Conservation (phyloP, 1,140 invertebrate species). For the Eubasilissa regina region DNA sequence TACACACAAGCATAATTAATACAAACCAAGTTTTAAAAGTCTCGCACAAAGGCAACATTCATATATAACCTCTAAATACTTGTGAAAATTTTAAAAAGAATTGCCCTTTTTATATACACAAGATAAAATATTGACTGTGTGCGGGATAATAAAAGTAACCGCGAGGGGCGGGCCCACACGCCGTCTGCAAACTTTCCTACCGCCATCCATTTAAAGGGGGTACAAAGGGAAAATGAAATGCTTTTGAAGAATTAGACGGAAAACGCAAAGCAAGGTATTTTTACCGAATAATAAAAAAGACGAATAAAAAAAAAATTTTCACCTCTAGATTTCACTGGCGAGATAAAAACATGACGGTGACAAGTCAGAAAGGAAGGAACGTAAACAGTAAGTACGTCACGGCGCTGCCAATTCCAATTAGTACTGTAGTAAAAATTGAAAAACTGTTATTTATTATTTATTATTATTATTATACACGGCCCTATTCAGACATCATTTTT, state of each 20-base stretch:
- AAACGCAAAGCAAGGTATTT: constrained; percentile 16
- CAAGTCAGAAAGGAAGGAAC: constrained; percentile 18
- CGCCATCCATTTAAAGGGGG: constrained; percentile 11
- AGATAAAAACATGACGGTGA: constrained; percentile 1
- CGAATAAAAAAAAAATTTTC: neutral
- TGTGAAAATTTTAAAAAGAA: constrained; percentile 2
- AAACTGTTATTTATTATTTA: too few species aligned
- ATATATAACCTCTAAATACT: neutral
- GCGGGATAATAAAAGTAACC: constrained; percentile 18
- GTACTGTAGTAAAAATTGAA: too few species aligned
- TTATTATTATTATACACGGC: too few species aligned
- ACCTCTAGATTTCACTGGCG: neutral
- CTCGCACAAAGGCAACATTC: neutral
- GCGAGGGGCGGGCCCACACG: neutral
- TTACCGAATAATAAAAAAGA: constrained; percentile 21
- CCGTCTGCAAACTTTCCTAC: constrained; percentile 13
- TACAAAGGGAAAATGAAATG: constrained; percentile 4
- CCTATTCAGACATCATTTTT: too few species aligned
- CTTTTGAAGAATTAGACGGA: constrained; percentile 41
- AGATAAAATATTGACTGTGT: constrained; percentile 14
- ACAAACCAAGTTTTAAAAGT: too few species aligned
- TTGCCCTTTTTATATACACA: constrained; percentile 1
- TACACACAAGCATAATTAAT: too few species aligned
- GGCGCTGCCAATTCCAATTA: neutral
- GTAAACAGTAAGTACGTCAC: neutral